Conservation (phyloP, 2,797 vertebrate genomes). For the Phataginus tetradactyla region DNA sequence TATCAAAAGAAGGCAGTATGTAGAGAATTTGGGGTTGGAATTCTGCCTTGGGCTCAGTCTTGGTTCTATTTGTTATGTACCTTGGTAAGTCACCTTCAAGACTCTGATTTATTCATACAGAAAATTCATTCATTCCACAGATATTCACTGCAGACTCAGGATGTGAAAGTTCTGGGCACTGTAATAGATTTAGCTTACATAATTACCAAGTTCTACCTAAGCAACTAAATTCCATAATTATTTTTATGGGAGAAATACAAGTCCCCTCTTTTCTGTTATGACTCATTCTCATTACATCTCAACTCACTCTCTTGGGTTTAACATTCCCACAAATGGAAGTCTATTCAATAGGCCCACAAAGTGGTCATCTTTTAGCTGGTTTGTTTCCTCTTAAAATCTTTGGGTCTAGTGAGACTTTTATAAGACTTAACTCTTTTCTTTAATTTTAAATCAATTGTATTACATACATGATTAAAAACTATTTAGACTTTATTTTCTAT, state of each 20-base stretch:
- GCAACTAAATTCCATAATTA: not conserved
- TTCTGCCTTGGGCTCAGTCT: not conserved
- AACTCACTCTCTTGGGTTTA: not conserved
- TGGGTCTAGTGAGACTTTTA: not conserved
- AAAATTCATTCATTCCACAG: not conserved
- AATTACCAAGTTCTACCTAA: not conserved
- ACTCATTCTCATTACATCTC: not conserved
- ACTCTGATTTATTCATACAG: not conserved
- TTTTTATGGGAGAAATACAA: slow-evolving; percentile 3
- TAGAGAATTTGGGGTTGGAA: not conserved
- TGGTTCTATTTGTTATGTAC: not conserved
- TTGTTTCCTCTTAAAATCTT: not conserved
- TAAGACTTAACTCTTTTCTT: not conserved
- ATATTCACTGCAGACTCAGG: not conserved
- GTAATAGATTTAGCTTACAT: not conserved
- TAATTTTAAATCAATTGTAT: slow-evolving; percentile 1
- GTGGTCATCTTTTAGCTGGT: not conserved
- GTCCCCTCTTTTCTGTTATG: not conserved
- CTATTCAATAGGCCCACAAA: not conserved
- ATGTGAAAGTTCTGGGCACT: not conserved
- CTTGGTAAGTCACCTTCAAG: not conserved
- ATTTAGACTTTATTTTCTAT: not conserved
- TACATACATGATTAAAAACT: not conserved
- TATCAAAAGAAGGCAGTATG: not conserved
- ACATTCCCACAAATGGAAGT: not conserved